Evolutionary conservation across 2,797 vertebrate genomes (phyloP).

Genomic region (Anguilla megastoma): DNA sequence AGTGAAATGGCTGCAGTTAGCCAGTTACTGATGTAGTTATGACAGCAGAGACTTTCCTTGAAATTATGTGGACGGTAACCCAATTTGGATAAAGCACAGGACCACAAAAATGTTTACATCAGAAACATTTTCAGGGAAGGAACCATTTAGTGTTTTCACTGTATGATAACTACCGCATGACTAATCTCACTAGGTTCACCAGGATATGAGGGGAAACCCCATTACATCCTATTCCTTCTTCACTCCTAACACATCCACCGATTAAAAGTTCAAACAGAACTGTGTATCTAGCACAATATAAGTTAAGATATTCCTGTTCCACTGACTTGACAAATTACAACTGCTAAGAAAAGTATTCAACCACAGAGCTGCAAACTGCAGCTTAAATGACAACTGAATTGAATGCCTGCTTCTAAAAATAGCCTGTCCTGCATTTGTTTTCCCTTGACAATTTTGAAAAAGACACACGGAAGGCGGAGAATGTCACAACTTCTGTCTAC

Average conservation of each 20-base stretch:
- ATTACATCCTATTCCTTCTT: not conserved
- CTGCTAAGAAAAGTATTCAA: not conserved
- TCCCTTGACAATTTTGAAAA: not conserved
- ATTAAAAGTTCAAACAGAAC: not conserved
- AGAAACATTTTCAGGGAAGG: not conserved
- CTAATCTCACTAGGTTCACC: not conserved
- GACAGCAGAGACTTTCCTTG: not conserved
- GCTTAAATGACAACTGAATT: not conserved
- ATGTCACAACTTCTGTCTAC: not conserved
- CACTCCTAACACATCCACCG: not conserved
- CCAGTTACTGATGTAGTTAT: not conserved
- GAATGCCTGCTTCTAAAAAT: slow-evolving; percentile 10
- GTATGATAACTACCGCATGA: not conserved
- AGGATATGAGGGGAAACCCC: not conserved
- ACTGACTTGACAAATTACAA: not conserved
- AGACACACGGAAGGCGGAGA: not conserved
- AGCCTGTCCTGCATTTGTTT: not conserved
- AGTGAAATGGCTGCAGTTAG: not conserved
- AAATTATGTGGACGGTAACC: not conserved
- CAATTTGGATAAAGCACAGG: no score
- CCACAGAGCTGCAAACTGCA: not conserved
- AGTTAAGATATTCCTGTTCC: not conserved
- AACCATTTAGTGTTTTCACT: not conserved
- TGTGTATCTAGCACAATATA: not conserved
- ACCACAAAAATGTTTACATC: no score